A percentile compares a stretch with the other conserved stretches of the same genome.
Conservation (phyloP, 2,888 invertebrate genomes). For the Amblyteles armatorius region DNA sequence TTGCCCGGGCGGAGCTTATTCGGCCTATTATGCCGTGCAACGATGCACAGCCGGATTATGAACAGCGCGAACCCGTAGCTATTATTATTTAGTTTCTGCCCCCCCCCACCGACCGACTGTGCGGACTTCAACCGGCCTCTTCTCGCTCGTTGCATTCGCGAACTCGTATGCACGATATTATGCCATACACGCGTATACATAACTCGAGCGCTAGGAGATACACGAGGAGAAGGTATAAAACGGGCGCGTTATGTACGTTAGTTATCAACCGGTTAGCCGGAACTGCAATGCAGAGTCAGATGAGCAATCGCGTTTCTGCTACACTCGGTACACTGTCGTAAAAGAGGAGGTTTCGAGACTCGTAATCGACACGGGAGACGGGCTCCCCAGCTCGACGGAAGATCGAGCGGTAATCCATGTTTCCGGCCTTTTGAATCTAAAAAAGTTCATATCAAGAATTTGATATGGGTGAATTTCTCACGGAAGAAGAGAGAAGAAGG, state of each 20-base stretch:
- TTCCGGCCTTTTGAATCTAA: slow-evolving; percentile 3
- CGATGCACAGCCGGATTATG: slow-evolving; percentile 56
- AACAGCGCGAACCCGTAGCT: slow-evolving; percentile 35
- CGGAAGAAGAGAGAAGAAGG: slow-evolving; percentile 27
- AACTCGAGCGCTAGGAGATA: slow-evolving; percentile 20
- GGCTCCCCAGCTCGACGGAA: background rate
- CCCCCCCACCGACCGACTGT: background rate
- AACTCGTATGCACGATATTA: slow-evolving; percentile 39
- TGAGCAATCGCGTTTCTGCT: slow-evolving; percentile 10
- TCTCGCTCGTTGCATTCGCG: slow-evolving; percentile 22
- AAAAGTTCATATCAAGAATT: background rate
- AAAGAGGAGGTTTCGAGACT: slow-evolving; percentile 18
- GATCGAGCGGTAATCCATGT: slow-evolving; percentile 33
- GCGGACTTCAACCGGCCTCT: slow-evolving; percentile 30
- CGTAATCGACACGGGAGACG: slow-evolving; percentile 8
- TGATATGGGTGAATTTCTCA: background rate
- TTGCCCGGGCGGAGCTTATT: slow-evolving; percentile 40
- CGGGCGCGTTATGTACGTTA: slow-evolving; percentile 9
- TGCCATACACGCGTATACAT: slow-evolving; percentile 21
- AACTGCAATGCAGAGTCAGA: slow-evolving; percentile 17
- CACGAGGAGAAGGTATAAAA: slow-evolving; percentile 35
- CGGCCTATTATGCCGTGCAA: slow-evolving; percentile 51
- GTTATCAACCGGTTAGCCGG: slow-evolving; percentile 27
- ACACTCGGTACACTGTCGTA: background rate
- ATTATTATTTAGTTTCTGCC: slow-evolving; percentile 58